Percentiles rank a stretch among this genome's conserved stretches.
Evolutionary conservation across 2,888 invertebrate genomes (phyloP).

Genomic region (Netelia melanura): DNA sequence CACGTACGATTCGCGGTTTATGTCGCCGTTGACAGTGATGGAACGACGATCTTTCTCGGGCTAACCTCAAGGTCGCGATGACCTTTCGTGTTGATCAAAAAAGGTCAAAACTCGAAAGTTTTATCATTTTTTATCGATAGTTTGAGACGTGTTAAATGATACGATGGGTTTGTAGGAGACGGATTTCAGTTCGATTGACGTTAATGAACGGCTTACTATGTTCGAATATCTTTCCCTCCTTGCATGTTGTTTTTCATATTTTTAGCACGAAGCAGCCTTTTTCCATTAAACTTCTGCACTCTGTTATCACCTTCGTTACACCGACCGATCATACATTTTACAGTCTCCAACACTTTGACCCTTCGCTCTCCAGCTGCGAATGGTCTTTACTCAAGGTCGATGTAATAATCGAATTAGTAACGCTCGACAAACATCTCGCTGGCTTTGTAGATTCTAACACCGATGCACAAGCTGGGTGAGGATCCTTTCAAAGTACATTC

Average conservation of each 20-base stretch:
- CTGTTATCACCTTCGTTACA: background rate
- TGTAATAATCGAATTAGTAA: slow-evolving; percentile 34
- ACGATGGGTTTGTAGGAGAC: too few relatives aligned
- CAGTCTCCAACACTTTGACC: background rate
- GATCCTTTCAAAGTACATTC: background rate
- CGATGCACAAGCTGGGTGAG: background rate
- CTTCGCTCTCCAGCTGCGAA: background rate
- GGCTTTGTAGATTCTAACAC: background rate
- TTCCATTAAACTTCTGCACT: background rate
- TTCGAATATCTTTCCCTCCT: background rate
- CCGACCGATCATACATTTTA: background rate
- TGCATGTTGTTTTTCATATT: background rate
- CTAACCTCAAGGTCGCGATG: background rate
- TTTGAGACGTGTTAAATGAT: background rate
- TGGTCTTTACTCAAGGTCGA: slow-evolving; percentile 19
- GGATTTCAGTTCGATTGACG: background rate
- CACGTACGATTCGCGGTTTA: background rate
- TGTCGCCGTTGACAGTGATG: background rate
- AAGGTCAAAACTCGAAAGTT: background rate
- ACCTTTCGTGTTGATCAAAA: background rate
- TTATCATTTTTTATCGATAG: background rate
- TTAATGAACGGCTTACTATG: background rate
- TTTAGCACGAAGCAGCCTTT: background rate
- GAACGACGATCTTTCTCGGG: background rate
- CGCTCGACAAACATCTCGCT: slow-evolving; percentile 19